These are phyloP conservation scores for Antennarius maculatus DNA, from an alignment of 2,797 vertebrate genomes.

Conservation along the genomic window DNA sequence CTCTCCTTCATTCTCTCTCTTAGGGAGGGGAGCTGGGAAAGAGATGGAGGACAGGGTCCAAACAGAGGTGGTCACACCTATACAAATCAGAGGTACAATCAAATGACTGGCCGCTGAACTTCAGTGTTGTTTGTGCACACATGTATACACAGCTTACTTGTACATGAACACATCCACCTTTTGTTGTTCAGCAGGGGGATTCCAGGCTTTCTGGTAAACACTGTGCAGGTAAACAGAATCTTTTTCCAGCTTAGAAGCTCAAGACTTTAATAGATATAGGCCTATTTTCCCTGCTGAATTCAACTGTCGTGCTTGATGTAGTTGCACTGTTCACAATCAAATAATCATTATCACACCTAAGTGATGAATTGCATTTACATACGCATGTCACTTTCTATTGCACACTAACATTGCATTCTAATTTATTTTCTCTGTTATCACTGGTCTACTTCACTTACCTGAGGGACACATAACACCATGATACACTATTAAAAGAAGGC, in stretches of 20 bases:
- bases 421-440: too few species aligned
- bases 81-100: slow-evolving; percentile 34
- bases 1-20: slow-evolving; percentile 27
- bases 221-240: slow-evolving; percentile 72
- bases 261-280: slow-evolving; percentile 6
- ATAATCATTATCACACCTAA: too few species aligned
- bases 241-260: slow-evolving; percentile 56
- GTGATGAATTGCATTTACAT: too few species aligned
- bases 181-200: slow-evolving; percentile 70
- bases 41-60: slow-evolving; percentile 47
- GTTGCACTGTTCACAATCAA: too few species aligned
- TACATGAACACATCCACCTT: slow-evolving; percentile 73
- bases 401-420: background rate
- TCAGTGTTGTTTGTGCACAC: slow-evolving; percentile 19
- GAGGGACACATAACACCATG: too few species aligned
- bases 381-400: too few species aligned
- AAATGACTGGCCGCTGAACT: slow-evolving; percentile 29
- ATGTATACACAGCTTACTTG: slow-evolving; percentile 36
- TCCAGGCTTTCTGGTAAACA: slow-evolving; percentile 77
- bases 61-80: slow-evolving; percentile 60
- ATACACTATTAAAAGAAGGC: too few species aligned
- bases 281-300: slow-evolving; percentile 25
- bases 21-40: slow-evolving; percentile 33
- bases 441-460: too few species aligned
- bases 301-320: background rate